Evolutionary conservation across 2,113 vertebrate genomes (phyloP).

Genomic region (Pangasianodon hypophthalmus): DNA sequence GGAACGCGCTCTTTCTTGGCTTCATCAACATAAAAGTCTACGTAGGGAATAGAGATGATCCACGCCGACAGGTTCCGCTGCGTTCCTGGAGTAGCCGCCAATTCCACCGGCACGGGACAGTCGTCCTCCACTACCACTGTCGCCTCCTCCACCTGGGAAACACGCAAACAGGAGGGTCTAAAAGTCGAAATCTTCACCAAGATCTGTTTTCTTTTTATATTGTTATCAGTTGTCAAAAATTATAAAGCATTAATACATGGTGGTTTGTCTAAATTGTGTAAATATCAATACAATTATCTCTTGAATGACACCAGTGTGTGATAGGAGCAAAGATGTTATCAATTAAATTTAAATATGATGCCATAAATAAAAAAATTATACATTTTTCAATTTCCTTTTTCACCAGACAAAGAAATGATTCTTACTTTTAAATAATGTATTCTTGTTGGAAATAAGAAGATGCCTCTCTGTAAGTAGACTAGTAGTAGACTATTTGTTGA

Average conservation of each 20-base stretch:
- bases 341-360: not conserved
- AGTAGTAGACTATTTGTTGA: too few species aligned
- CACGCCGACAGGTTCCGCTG: constrained; percentile 88
- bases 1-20: constrained; percentile 87
- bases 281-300: not conserved
- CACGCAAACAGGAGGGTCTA: not conserved
- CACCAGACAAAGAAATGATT: too few species aligned
- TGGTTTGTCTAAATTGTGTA: not conserved
- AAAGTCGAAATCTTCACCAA: not conserved
- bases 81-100: constrained; percentile 73
- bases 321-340: not conserved
- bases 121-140: constrained; percentile 92
- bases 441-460: too few species aligned
- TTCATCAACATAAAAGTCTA: constrained; percentile 87
- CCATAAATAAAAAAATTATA: too few species aligned
- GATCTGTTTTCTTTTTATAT: not conserved
- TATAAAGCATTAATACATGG: not conserved
- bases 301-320: not conserved
- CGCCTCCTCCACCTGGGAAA: constrained; percentile 88
- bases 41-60: constrained; percentile 88
- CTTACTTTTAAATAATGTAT: too few species aligned
- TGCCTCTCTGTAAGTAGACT: too few species aligned
- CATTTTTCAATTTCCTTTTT: too few species aligned
- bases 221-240: too few species aligned
- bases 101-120: constrained; percentile 78